Base-by-base conservation (phyloP, 2,888 invertebrate genomes). In the Andrena bicolor region DNA sequence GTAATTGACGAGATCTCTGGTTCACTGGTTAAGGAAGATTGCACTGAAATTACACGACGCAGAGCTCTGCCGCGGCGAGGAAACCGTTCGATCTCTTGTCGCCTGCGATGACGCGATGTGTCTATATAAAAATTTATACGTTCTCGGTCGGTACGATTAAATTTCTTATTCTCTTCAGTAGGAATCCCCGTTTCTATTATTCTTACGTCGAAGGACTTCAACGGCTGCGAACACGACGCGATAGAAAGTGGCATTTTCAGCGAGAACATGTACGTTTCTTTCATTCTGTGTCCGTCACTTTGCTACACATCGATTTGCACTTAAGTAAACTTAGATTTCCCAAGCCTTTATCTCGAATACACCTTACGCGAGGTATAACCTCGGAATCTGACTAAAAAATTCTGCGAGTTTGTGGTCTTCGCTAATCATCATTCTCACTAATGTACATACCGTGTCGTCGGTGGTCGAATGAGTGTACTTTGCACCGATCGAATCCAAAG, bases 401-500 rank as follows among this genome's bases (percentile, higher is more conserved):
- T 71, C 70, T 69, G 58, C 75, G 32, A 77, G 58, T 56, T 73
- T 28, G 66, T 53, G 48, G 68, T 60, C 58, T 74, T 51, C 41
- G 66, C 65, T 76, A 83, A 76, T 72, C 63, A 58, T 85, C 58
- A 23, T 74, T 83, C 66, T 66, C 60, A 49, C 69, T 80, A 76
- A 76, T 84, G 41, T 76, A 82, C 75, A 82, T 84, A 77, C 63
- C 35, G 84, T 80, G 78, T 80, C 75, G 70, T 88, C 77, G 68
- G 71, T 79, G 78, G 83, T 84, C 83, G 72, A 83, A 61, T 65
- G 73, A 71, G 64, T 82, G 79, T 72, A 51, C 56, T 65, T 74
- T 49, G 71, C 35, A 73, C 49, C 86, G 77, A 72, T 81, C 84
- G 88, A 82, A 79, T 87, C 83, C 86, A 86, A 83, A 83, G 68